Evolutionary conservation across 2,888 invertebrate species (phyloP).

Genomic region (Lasius platythorax): DNA sequence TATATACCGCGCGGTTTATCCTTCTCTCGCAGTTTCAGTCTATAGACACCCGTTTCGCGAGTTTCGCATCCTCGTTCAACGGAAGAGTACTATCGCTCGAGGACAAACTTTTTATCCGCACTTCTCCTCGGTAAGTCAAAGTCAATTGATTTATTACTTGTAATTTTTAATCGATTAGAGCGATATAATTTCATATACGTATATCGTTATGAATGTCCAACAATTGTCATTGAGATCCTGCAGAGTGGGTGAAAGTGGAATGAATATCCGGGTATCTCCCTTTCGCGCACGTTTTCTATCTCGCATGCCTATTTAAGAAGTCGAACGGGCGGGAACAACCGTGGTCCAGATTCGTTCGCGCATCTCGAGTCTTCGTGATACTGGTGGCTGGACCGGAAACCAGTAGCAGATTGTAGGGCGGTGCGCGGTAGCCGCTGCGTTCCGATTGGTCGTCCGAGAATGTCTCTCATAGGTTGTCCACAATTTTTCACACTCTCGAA

Average conservation of each 20-base stretch:
- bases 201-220: not conserved
- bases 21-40: not conserved
- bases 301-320: not conserved
- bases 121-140: conserved; percentile 35
- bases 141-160: not conserved
- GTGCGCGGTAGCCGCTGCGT: conserved; percentile 83
- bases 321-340: conserved; percentile 67
- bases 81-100: conserved; percentile 23
- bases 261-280: not conserved
- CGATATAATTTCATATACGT: not conserved
- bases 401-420: conserved; percentile 84
- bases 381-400: conserved; percentile 79
- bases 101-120: conserved; percentile 6
- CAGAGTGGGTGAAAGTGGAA: not conserved
- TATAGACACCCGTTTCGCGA: too few relatives aligned
- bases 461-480: not conserved
- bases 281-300: not conserved
- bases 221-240: not conserved
- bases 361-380: conserved; percentile 57
- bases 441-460: conserved; percentile 78
- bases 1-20: not conserved
- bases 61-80: not conserved
- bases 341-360: conserved; percentile 72
- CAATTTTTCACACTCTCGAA: not conserved
- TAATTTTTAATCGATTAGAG: not conserved